A percentile compares a stretch with the other conserved stretches of the same genome.
These are phyloP conservation scores for Drosophila lacertosa DNA, from an alignment of 1,140 invertebrate species.

Conservation along the genomic window DNA sequence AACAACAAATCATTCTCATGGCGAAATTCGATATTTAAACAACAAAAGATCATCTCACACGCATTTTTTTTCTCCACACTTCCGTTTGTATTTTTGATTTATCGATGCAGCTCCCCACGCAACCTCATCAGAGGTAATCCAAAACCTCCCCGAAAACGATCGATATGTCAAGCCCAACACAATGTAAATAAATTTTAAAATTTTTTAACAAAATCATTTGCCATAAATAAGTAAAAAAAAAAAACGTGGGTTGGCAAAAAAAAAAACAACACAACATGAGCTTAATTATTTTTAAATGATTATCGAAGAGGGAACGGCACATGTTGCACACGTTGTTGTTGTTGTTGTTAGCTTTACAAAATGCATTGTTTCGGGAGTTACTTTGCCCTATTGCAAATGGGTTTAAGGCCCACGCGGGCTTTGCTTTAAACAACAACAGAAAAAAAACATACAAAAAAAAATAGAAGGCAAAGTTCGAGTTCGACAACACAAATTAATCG, in stretches of 20 bases:
- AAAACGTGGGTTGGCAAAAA: conserved; percentile 19
- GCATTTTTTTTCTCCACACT: conserved; percentile 43
- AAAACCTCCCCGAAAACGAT: conserved; percentile 5
- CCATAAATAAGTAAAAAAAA: background rate
- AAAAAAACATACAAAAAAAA: too few relatives aligned
- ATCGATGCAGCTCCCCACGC: conserved; percentile 27
- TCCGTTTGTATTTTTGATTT: conserved; percentile 40
- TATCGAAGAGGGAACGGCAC: conserved; percentile 36
- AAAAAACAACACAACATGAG: conserved; percentile 65
- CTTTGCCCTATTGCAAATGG: conserved; percentile 11
- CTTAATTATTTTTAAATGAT: conserved; percentile 79
- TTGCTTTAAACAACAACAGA: too few relatives aligned
- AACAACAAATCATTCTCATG: conserved; percentile 15
- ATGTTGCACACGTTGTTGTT: conserved; percentile 27
- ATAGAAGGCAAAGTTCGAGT: conserved; percentile 10
- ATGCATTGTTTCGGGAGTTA: conserved; percentile 37
- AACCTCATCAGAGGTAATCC: conserved; percentile 16
- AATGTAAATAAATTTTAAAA: conserved; percentile 15
- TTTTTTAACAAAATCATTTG: conserved; percentile 35
- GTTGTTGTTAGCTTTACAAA: too few relatives aligned
- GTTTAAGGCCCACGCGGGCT: conserved; percentile 42
- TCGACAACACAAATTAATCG: conserved; percentile 58
- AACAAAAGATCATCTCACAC: conserved; percentile 24
- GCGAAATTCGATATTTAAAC: conserved; percentile 31
- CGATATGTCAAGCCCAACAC: conserved; percentile 19